phyloP scores from a whole-genome alignment of 2,113 vertebrate species.

The Cathartes aura region DNA sequence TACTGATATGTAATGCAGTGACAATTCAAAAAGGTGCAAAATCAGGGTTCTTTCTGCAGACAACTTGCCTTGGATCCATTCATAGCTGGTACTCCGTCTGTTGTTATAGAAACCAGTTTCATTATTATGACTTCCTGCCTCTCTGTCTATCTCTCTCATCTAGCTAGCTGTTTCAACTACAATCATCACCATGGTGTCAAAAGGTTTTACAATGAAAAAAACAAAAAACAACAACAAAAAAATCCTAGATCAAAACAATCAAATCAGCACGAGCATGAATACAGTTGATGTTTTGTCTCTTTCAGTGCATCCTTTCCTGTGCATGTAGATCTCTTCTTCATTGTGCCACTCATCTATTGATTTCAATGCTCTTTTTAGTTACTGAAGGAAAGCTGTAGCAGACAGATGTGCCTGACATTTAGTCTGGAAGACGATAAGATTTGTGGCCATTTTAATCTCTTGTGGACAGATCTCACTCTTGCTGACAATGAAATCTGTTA shows the following conservation, averaged over 20 bases:
- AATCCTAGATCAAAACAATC: not conserved
- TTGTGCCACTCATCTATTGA: not conserved
- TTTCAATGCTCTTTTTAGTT: not conserved
- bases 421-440: not conserved
- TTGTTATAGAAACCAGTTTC: slow-evolving; percentile 39
- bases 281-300: not conserved
- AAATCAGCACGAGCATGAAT: not conserved
- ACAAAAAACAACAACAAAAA: not conserved
- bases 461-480: not conserved
- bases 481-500: not conserved
- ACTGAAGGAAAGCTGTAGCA: not conserved
- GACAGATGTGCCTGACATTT: not conserved
- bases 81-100: not conserved
- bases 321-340: not conserved
- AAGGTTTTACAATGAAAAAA: not conserved
- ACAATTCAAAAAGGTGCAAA: not conserved
- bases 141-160: not conserved
- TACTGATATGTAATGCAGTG: not conserved
- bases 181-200: not conserved
- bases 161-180: not conserved
- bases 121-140: not conserved
- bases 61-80: not conserved
- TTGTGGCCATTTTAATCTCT: not conserved
- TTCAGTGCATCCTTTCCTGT: not conserved
- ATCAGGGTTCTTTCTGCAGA: not conserved